phyloP scores from a whole-genome alignment of 2,797 vertebrate genomes.

The Halcyon badia region DNA sequence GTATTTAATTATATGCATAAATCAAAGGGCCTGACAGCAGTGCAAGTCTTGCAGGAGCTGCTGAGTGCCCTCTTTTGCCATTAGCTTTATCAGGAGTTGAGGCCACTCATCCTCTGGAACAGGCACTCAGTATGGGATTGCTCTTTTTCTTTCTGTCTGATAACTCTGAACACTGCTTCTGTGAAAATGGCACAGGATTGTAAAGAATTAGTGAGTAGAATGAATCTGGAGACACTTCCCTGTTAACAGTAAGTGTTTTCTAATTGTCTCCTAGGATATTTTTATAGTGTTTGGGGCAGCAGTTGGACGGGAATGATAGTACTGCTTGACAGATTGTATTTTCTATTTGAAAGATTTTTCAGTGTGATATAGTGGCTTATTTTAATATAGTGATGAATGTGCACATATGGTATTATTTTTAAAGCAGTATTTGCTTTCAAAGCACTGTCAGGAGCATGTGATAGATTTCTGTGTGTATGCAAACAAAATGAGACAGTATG shows the following conservation, averaged over 20 bases:
- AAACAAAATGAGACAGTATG: not conserved
- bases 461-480: not conserved
- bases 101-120: not conserved
- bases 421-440: not conserved
- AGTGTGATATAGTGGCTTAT: not conserved
- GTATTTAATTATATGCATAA: not conserved
- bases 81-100: not conserved
- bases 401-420: not conserved
- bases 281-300: not conserved
- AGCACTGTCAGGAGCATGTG: not conserved
- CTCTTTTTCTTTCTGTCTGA: not conserved
- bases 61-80: not conserved
- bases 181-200: not conserved
- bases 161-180: not conserved
- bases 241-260: not conserved
- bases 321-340: conserved; percentile 31
- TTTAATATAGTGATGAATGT: not conserved
- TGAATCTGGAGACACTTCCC: not conserved
- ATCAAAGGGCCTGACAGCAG: not conserved
- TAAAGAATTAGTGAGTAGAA: not conserved
- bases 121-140: not conserved
- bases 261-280: not conserved
- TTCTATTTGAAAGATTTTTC: conserved; percentile 59
- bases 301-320: conserved; percentile 25
- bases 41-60: not conserved